A percentile compares a stretch with the other conserved stretches of the same genome.
Evolutionary conservation across 64 coral and sea anemone species (phyloP).

Genomic region (Actinia equina): DNA sequence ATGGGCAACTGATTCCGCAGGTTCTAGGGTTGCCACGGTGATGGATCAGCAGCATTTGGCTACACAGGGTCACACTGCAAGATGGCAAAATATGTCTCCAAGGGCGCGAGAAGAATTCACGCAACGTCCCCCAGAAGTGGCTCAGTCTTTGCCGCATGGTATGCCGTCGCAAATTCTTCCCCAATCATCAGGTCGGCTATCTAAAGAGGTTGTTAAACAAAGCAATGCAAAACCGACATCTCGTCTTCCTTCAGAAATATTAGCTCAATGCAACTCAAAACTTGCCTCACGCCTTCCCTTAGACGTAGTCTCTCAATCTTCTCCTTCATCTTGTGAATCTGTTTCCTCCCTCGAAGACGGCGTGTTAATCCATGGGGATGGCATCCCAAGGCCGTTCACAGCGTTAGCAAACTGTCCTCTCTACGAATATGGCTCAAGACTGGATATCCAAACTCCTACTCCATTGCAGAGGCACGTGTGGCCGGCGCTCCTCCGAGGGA

Average conservation of each 20-base stretch:
- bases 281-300: not conserved
- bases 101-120: not conserved
- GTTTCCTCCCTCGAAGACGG: not conserved
- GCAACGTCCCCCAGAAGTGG: not conserved
- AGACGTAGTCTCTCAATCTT: not conserved
- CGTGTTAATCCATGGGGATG: conserved; percentile 24
- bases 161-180: not conserved
- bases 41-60: not conserved
- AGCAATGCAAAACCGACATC: not conserved
- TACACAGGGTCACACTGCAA: not conserved
- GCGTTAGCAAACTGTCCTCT: conserved; percentile 45
- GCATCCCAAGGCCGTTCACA: conserved; percentile 46
- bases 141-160: not conserved
- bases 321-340: not conserved
- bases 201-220: not conserved
- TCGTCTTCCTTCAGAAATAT: not conserved
- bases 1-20: not conserved
- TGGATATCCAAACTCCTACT: conserved; percentile 52
- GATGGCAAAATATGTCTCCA: not conserved
- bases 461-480: conserved; percentile 70
- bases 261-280: not conserved
- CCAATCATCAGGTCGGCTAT: not conserved
- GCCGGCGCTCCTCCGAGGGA: conserved; percentile 78
- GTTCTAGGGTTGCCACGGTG: not conserved
- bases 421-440: conserved; percentile 18